Conservation (phyloP, 2,888 invertebrate genomes). For the Andrena haemorrhoa region DNA sequence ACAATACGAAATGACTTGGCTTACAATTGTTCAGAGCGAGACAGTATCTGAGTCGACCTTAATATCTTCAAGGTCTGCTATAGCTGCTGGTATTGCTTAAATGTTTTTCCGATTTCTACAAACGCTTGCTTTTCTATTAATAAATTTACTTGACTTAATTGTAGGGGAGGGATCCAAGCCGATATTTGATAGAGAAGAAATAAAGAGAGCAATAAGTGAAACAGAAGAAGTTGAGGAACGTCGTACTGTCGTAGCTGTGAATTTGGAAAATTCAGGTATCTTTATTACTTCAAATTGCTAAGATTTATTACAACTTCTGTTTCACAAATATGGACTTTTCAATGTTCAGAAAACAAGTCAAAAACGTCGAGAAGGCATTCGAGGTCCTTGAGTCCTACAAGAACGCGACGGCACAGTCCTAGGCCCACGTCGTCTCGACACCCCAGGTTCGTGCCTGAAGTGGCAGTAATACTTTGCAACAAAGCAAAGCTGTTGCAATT, state of each 20-base stretch:
- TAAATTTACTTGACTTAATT: conserved; percentile 20
- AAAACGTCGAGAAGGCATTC: conserved; percentile 36
- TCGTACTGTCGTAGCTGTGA: conserved; percentile 65
- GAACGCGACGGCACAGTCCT: conserved; percentile 37
- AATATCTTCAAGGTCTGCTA: conserved; percentile 26
- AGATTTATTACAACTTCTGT: neutral
- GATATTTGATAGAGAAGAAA: conserved; percentile 77
- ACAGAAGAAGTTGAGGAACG: conserved; percentile 67
- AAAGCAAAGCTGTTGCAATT: conserved; percentile 10
- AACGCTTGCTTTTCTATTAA: conserved; percentile 16
- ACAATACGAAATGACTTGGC: conserved; percentile 3
- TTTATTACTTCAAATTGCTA: neutral
- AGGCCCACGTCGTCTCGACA: conserved; percentile 22
- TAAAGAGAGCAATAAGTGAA: conserved; percentile 53
- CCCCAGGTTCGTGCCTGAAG: conserved; percentile 56
- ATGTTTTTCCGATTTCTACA: conserved; percentile 10
- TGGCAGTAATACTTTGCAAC: conserved; percentile 16
- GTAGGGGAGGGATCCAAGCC: conserved; percentile 76
- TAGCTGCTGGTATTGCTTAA: conserved; percentile 17
- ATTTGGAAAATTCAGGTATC: conserved; percentile 59
- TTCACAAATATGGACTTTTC: conserved; percentile 15
- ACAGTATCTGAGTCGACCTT: conserved; percentile 13
- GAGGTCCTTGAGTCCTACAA: conserved; percentile 33
- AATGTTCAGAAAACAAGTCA: conserved; percentile 25
- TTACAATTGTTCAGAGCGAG: conserved; percentile 48